Conservation (phyloP, 2,113 vertebrate species). For the Chaetodon auriga region DNA sequence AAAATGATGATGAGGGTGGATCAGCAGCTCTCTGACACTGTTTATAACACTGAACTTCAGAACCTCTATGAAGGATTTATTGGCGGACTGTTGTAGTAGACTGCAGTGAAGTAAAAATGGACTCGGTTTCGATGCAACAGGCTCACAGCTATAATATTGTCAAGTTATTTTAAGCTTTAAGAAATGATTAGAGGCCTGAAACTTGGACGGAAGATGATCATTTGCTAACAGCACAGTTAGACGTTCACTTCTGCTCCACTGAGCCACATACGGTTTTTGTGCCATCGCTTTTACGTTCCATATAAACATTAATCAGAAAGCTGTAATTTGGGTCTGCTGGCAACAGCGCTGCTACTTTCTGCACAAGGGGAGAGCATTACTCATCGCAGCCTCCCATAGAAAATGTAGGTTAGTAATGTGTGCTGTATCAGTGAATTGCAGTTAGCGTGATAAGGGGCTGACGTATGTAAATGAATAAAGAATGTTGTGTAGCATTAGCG, state of each 20-base stretch:
- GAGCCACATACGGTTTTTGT: not conserved
- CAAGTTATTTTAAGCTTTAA: no score
- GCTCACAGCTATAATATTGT: no score
- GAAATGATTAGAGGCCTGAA: no score
- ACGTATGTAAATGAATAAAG: slow-evolving; percentile 16
- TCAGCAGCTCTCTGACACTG: no score
- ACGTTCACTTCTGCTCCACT: not conserved
- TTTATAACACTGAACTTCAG: no score
- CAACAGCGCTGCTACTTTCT: no score
- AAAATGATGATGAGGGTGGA: no score
- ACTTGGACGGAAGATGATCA: not conserved
- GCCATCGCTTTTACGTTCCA: not conserved
- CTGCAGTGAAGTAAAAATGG: no score
- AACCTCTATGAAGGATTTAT: not conserved
- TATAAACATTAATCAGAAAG: not conserved
- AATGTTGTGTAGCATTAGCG: slow-evolving; percentile 20
- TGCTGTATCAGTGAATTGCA: slow-evolving; percentile 21
- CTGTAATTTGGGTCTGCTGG: not conserved
- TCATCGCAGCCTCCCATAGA: not conserved
- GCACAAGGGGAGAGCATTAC: not conserved
- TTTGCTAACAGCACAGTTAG: not conserved
- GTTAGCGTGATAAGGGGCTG: slow-evolving; percentile 9
- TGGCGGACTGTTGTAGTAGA: no score
- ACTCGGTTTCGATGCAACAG: no score
- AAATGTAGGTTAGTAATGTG: not conserved